Evolutionary conservation across 1,140 invertebrate genomes (phyloP), one percentile per base, ranked within the genome.

Genomic region (Contarinia nasturtii): DNA sequence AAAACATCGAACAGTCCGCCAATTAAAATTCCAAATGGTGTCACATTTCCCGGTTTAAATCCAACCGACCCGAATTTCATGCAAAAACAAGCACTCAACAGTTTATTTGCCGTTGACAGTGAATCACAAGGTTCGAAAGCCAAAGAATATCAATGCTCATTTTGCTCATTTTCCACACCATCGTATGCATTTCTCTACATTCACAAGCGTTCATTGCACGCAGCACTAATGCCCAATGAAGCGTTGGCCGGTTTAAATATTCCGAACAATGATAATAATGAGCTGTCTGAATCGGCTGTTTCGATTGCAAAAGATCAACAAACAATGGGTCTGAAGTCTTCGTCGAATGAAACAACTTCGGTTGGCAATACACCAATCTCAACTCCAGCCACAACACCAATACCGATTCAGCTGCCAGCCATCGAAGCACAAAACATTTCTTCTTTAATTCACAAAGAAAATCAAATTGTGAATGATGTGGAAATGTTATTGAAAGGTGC

Each of bases 111-210:
- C 33, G 53, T 52, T 27, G 54, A 56, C 33, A 50, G 50, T 17
- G 51, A 18, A n/a, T 18, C n/a, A 4, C 18, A 7, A 14, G 18
- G 4, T 18, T 43, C 41, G 4, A 53, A 38, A 52, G 18, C n/a
- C 41, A 86, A 89, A 61, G 78, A 77, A 21, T 93, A 91, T 63
- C 80, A 84, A 42, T 93, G 90, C 65, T 82, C 82, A 1, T 79
- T 84, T 55, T 94, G 90, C 56, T 77, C 82, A 38, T 93, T 90
- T 60, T 79, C 82, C n/a, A 91, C 87, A 15, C 76, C 82, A 46
- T 80, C 89, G 54, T 70, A 92, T 48, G 86, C 87, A 20, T 86
- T 91, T 57, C 70, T 93, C 47, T 89, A 89, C 61, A 79, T 89
- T 20, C 89, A 94, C 68, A 89, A 94, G 58, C 76, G 84, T 53